Evolutionary conservation across 2,113 vertebrate genomes (phyloP).

Genomic region (Syngnathus scovelli): DNA sequence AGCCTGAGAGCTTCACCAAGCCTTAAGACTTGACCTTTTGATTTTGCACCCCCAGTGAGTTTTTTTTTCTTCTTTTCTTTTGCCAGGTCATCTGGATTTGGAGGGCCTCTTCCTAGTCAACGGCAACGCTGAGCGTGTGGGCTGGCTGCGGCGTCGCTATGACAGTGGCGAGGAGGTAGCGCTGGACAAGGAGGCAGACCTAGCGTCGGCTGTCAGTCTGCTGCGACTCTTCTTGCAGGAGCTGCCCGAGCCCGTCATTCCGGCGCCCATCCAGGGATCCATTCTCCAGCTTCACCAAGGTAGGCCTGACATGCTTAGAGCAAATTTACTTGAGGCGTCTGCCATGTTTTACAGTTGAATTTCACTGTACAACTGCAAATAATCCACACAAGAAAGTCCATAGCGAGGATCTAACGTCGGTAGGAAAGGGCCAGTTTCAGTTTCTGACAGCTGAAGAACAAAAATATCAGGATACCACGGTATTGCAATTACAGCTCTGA

Average conservation of each 20-base stretch:
- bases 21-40: neutral
- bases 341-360: neutral
- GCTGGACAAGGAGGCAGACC: conserved; percentile 92
- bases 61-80: conserved; percentile 3
- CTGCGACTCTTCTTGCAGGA: conserved; percentile 96
- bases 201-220: conserved; percentile 94
- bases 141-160: conserved; percentile 92
- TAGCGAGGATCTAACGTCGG: no score
- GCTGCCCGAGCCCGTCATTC: conserved; percentile 94
- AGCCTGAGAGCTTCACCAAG: neutral
- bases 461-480: no score
- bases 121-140: conserved; percentile 93
- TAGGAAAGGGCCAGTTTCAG: no score
- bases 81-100: conserved; percentile 85
- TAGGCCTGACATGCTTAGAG: conserved; percentile 40
- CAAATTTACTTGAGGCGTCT: neutral
- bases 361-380: neutral
- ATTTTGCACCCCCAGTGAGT: neutral
- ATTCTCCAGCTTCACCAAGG: conserved; percentile 93
- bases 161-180: conserved; percentile 93
- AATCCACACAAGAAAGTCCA: no score
- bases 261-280: conserved; percentile 82
- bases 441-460: no score
- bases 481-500: no score
- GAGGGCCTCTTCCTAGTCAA: conserved; percentile 97